These are phyloP conservation scores for Hoplias malabaricus DNA, from an alignment of 2,113 vertebrate species.

Conservation along the genomic window DNA sequence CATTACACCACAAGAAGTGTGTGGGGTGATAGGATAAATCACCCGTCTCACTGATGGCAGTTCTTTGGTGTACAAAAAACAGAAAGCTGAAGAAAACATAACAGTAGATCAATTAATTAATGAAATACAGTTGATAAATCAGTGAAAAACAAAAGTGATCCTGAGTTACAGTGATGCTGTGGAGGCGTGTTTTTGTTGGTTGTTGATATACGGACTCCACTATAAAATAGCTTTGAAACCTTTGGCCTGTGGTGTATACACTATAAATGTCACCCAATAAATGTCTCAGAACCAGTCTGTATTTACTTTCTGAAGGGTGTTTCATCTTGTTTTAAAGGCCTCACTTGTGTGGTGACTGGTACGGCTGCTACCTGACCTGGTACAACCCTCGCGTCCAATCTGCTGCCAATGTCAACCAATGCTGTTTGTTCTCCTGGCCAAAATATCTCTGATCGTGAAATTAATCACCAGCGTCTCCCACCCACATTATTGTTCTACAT, in stretches of 20 bases:
- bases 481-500: slow-evolving; percentile 55
- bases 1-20: too few relatives aligned
- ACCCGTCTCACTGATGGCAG: too few relatives aligned
- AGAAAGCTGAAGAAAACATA: too few relatives aligned
- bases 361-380: slow-evolving; percentile 31
- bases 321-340: neutral
- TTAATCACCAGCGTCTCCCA: slow-evolving; percentile 48
- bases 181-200: too few relatives aligned
- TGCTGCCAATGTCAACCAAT: slow-evolving; percentile 59
- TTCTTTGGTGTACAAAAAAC: too few relatives aligned
- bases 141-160: too few relatives aligned
- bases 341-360: slow-evolving; percentile 19
- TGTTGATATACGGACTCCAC: too few relatives aligned
- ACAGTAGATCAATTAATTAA: too few relatives aligned
- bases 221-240: too few relatives aligned
- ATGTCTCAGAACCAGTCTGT: neutral
- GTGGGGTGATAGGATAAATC: too few relatives aligned
- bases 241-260: neutral
- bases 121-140: too few relatives aligned
- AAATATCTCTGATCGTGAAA: slow-evolving; percentile 53
- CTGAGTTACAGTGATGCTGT: too few relatives aligned
- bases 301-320: neutral
- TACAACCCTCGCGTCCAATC: slow-evolving; percentile 32
- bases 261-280: neutral
- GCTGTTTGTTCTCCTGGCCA: slow-evolving; percentile 45